Evolutionary conservation across 2,797 vertebrate genomes (phyloP), one percentile per base, ranked within the genome.

Genomic region (Myotis findleyi): DNA sequence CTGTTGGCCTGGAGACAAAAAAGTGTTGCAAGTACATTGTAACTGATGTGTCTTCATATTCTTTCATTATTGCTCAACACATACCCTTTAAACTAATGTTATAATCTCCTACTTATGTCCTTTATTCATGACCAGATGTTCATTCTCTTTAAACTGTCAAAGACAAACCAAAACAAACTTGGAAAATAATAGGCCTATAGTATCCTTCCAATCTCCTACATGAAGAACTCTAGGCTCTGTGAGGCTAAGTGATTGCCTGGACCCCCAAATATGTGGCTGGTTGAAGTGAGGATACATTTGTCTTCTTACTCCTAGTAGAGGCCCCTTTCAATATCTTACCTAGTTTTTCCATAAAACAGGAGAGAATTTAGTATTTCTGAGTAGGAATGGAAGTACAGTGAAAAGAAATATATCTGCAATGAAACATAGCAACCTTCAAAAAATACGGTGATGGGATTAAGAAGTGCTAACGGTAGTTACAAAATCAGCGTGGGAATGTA

Each of bases 51-150:
- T 27, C 38, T 59, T 84, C 41, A 69, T 20, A 41, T 20, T 77
- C 77, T 73, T 41, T 51, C 30, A n/a, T 51, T 80, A 62, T 80
- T 55, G 36, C 36, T 47, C 57, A 44, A 82, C 23, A 88, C 21
- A 55, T 72, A 44, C 7, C 36, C 30, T 82, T 75, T 38, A 68
- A 47, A 51, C 6, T 17, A 62, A 66, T 53, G 47, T 55, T 55
- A 66, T 36, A 16, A 36, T 66, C 36, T 73, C 44, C 55, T n/a
- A 47, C 16, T 81, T 49, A 47, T 38, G 10, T 44, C 30, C 18
- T 82, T 94, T 93, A 38, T 80, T 51, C 25, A 69, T 69, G 83
- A 33, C 59, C 38, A 76, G n/a, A 76, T 38, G 57, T 76, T 83
- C 64, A 76, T 83, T 83, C 71, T 59, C 62, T 89, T 71, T 82